A percentile compares a stretch with the other conserved stretches of the same genome.
Evolutionary conservation across 1,140 invertebrate genomes (phyloP).

Genomic region (Rhagoletis pomonella): DNA sequence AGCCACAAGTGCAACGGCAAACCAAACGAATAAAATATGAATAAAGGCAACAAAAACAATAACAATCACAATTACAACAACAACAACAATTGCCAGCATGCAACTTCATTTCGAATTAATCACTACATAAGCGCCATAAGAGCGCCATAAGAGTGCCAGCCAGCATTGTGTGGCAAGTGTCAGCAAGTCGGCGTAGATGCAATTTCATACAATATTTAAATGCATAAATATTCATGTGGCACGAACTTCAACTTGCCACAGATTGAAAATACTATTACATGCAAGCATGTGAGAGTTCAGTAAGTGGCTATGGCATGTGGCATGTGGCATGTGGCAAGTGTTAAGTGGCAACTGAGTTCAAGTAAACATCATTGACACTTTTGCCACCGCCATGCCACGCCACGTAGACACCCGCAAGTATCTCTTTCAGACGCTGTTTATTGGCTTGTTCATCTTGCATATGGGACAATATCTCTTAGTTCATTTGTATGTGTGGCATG

Average conservation of each 20-base stretch:
- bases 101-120: background rate
- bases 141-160: background rate
- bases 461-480: background rate
- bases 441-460: background rate
- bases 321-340: background rate
- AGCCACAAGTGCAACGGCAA: background rate
- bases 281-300: no score
- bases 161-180: background rate
- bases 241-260: conserved; percentile 27
- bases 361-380: conserved; percentile 39
- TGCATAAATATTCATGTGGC: background rate
- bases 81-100: background rate
- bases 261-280: background rate
- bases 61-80: background rate
- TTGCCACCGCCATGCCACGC: background rate
- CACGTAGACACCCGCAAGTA: background rate
- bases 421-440: background rate
- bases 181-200: background rate
- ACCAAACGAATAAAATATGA: background rate
- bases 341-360: conserved; percentile 32
- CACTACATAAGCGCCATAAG: background rate
- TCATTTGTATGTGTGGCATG: background rate
- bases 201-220: background rate
- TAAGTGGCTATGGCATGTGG: background rate
- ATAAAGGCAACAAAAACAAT: no score